A percentile compares a stretch with the other conserved stretches of the same genome.
Evolutionary conservation across 2,113 vertebrate genomes (phyloP).

Genomic region (Muscicapa adusta): DNA sequence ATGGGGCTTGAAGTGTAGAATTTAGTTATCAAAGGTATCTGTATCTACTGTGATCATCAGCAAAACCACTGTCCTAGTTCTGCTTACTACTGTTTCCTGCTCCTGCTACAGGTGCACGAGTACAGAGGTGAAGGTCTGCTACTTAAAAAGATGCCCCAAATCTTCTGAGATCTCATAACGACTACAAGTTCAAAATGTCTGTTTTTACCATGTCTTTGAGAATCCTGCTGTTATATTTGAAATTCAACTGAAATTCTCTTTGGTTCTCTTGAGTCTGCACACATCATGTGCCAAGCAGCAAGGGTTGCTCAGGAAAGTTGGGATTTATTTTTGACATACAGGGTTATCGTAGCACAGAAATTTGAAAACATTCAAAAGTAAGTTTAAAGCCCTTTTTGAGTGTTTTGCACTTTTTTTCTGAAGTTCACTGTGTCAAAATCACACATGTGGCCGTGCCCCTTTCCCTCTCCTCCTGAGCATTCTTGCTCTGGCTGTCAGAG

Average conservation of each 20-base stretch:
- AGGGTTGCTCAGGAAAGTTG: neutral
- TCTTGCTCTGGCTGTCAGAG: neutral
- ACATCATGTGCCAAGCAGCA: neutral
- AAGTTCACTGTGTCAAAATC: neutral
- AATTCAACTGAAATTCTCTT: neutral
- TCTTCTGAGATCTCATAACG: neutral
- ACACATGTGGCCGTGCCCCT: rapidly evolving
- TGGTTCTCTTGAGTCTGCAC: neutral
- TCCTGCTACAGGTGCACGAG: neutral
- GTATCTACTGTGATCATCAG: neutral
- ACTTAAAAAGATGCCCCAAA: neutral
- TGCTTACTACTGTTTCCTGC: neutral
- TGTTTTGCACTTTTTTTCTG: neutral
- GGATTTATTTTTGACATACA: neutral
- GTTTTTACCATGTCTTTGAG: neutral
- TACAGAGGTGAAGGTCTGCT: neutral
- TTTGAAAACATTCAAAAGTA: neutral
- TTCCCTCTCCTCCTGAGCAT: neutral
- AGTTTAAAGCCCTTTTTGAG: neutral
- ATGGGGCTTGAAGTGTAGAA: neutral
- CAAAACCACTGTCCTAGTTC: neutral
- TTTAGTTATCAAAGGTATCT: neutral
- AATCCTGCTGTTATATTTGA: neutral
- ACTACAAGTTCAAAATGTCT: neutral
- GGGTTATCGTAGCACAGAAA: rapidly evolving